phyloP scores from a whole-genome alignment of 2,888 invertebrate species.

The Trissoscelio sp. region DNA sequence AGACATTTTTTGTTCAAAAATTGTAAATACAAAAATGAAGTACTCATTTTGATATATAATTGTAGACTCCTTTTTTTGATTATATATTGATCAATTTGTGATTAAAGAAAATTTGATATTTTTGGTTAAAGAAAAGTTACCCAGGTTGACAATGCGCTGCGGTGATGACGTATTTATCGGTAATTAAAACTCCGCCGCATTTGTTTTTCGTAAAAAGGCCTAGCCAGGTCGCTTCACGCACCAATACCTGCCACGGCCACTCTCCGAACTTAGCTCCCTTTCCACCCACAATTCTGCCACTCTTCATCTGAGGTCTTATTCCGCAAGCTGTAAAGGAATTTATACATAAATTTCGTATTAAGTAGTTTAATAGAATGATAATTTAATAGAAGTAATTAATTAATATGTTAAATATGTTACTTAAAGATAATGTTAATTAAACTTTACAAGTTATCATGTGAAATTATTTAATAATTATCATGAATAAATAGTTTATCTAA shows the following conservation, averaged over 20 bases:
- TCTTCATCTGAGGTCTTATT: conserved; percentile 90
- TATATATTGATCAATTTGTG: too few species aligned
- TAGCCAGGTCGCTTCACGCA: conserved; percentile 96
- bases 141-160: conserved; percentile 98
- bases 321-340: conserved; percentile 90
- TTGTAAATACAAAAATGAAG: background rate
- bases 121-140: conserved; percentile 82
- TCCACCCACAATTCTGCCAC: conserved; percentile 94
- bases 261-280: conserved; percentile 93
- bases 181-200: conserved; percentile 97
- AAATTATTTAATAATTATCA: background rate
- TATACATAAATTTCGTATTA: background rate
- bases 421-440: too few species aligned
- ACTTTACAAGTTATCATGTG: too few species aligned
- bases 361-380: background rate
- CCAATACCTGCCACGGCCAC: conserved; percentile 97
- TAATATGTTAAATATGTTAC: background rate
- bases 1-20: background rate
- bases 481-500: background rate
- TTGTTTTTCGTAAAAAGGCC: conserved; percentile 97
- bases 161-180: conserved; percentile 93
- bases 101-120: too few species aligned
- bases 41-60: background rate
- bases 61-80: too few species aligned
- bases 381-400: background rate